Base-by-base conservation (phyloP, 2,113 vertebrate genomes). In the Oryzias celebensis region DNA sequence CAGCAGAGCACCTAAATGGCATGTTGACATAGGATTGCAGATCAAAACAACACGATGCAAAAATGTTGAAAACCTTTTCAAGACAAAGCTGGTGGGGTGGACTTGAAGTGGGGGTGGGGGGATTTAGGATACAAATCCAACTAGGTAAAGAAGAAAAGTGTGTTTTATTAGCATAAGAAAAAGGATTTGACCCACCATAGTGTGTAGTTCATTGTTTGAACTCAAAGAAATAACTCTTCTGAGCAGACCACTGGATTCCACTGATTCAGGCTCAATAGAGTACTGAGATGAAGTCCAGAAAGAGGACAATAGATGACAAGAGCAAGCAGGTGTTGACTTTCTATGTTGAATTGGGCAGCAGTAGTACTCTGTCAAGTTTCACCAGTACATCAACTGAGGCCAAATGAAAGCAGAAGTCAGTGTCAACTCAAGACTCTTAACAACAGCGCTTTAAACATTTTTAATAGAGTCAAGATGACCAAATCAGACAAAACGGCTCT, bases 311-410 rank as follows among this genome's bases (percentile, higher is more conserved):
- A 60, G 67, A 8, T 3, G 72, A 67, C 5, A 1, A 14, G 52
- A 65, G 66, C 54, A 50, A 66, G 41, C 18, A 17, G 22, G 47
- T 52, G 73, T 78, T 82, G 68, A 75, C 68, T 74, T 73, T 72
- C 47, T 57, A 44, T 71, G 83, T 70, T 80, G 54, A 74, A 62
- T 65, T 52, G 55, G 66, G 54, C 22, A 52, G 31, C 31, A 36
- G 31, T 10, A 12, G 10, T 12, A 36, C 36, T 12, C 10, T 28
- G 26, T 36, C 36, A 36, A 12, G 36, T 36, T 10, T 36, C 10
- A 12, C 8, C 36, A 36, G 36, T 12, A 36, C 36, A 36, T 36
- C 8, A 36, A 36, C 36, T 36, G 36, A 28, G 26, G 7, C 26
- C 26, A 28, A 28, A 28, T 4, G 26, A 28, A 28, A 28, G 26